These are phyloP conservation scores for Dreissena polymorpha DNA, from an alignment of 1,140 invertebrate species.

Conservation along the genomic window DNA sequence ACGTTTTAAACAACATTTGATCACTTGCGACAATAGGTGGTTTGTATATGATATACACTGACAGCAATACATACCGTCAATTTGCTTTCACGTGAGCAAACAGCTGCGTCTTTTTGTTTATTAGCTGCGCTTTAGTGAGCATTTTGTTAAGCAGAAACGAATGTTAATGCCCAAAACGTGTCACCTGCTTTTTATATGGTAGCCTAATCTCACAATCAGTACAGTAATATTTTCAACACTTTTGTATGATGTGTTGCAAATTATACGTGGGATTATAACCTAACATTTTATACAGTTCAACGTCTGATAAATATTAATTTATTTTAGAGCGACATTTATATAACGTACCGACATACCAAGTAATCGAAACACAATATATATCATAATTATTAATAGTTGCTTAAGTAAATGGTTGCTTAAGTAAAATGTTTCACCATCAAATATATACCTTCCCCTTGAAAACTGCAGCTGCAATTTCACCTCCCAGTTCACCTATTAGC, in stretches of 20 bases:
- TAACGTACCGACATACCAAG: too few species aligned
- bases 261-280: too few species aligned
- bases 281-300: background rate
- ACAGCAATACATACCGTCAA: background rate
- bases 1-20: background rate
- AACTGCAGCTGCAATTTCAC: conserved; percentile 87
- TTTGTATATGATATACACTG: background rate
- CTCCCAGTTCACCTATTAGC: conserved; percentile 85
- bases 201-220: too few species aligned
- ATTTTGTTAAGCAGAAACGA: too few species aligned
- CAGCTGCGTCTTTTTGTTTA: background rate
- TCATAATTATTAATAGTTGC: too few species aligned
- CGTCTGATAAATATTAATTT: background rate
- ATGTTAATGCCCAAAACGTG: too few species aligned
- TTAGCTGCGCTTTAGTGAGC: too few species aligned
- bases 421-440: background rate
- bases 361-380: background rate
- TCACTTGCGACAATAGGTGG: background rate
- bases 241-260: too few species aligned
- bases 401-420: background rate
- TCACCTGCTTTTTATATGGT: too few species aligned
- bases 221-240: too few species aligned
- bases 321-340: background rate
- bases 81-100: background rate
- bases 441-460: conserved; percentile 84